Evolutionary conservation across 2,113 vertebrate species (phyloP).

Genomic region (Scophthalmus maximus): DNA sequence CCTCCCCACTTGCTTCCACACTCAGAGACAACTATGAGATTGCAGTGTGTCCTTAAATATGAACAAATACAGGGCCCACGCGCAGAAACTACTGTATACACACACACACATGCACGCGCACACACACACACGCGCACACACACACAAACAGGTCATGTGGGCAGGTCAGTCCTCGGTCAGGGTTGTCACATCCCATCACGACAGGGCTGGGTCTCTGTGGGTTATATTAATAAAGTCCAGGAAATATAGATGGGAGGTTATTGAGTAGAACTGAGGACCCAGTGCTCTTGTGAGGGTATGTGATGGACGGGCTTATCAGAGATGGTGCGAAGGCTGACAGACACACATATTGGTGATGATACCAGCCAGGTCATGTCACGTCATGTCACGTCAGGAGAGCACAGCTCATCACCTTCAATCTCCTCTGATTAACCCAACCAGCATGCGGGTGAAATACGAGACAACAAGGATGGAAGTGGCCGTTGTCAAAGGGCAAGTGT

Average conservation of each 20-base stretch:
- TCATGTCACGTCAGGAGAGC: slow-evolving; percentile 11
- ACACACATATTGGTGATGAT: slow-evolving; percentile 42
- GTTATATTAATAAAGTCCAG: slow-evolving; percentile 45
- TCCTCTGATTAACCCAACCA: background rate
- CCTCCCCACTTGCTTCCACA: background rate
- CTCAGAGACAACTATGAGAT: background rate
- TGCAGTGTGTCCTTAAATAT: background rate
- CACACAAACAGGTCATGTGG: slow-evolving; percentile 24
- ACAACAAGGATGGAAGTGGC: no score
- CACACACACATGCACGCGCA: background rate
- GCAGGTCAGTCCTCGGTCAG: slow-evolving; percentile 56
- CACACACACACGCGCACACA: slow-evolving; percentile 4
- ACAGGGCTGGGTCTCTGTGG: slow-evolving; percentile 26
- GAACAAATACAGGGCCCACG: background rate
- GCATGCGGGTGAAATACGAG: background rate
- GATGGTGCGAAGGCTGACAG: slow-evolving; percentile 38
- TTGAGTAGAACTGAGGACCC: slow-evolving; percentile 35
- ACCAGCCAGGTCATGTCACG: slow-evolving; percentile 20
- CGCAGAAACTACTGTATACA: no score
- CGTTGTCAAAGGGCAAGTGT: no score
- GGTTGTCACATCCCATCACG: slow-evolving; percentile 48
- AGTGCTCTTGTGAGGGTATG: slow-evolving; percentile 49
- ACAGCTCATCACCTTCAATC: background rate
- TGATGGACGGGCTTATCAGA: slow-evolving; percentile 53
- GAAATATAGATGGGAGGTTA: slow-evolving; percentile 40